Base-by-base conservation (phyloP, 2,888 invertebrate genomes). In the Coleophora flavipennella region DNA sequence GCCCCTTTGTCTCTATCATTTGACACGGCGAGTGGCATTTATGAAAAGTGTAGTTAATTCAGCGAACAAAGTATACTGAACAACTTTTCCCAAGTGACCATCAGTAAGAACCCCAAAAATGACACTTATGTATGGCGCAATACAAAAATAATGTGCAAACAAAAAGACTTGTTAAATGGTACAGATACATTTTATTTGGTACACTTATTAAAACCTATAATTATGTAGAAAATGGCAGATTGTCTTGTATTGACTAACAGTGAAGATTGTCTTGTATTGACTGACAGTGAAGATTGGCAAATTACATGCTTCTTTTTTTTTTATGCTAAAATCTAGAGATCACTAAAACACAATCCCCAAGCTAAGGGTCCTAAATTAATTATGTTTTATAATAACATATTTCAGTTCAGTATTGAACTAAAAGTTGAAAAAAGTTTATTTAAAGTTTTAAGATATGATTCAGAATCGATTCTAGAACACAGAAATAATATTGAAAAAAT, bases 141-240 rank as follows among this genome's bases (percentile, higher is more conserved):
- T 20, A 20, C 6, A 4, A 20, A 4, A 20, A 20, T 3, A 20
- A 20, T 3, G 20, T 20, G 6, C 3, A 41, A 39, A 45, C 45
- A 31, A 39, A 43, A 63, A 62, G 55, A 53, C 61, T 53, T 56
- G 42, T 45, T 36, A 35, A 33, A 37, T 53, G 53, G 67, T 73
- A 66, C 69, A 78, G 72, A 77, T 73, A 78, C 66, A 71, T 20
- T 3, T 20, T 20, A 20, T 80, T 76, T 78, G 34, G 35, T 80
- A 79, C 69, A 76, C 65, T 69, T 78, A 76, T 73, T 80, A 78
- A 78, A 77, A 78, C 68, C 76, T 80, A 81, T 64, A 65, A 73
- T 73, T 74, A 79, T 62, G 79, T 81, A 83, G 80, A 83, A 83
- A 84, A 83, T 83, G 81, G 83, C 83, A 81, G 83, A 81, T 81